Base-by-base conservation (phyloP, 2,797 vertebrate genomes). In the Sylvia borin region DNA sequence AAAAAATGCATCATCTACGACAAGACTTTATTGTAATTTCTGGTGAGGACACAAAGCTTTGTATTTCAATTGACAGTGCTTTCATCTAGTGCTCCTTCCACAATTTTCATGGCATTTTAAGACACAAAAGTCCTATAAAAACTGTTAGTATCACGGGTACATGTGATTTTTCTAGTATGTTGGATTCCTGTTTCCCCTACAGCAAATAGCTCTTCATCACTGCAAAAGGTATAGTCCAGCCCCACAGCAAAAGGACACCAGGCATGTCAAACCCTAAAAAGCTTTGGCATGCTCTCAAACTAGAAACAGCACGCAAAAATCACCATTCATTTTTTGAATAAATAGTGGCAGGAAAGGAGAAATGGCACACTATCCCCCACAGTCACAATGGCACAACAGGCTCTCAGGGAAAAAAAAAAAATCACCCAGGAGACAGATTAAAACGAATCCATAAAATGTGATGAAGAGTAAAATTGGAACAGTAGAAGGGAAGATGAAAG, bases 401-500 rank as follows among this genome's bases (percentile, higher is more conserved):
- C 29, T 67, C 76, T 42, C 19, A 25, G 22, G 25, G 27, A 86
- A 76, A n/a, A 85, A 75, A 65, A 86, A 82, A 8, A 1, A 2
- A 53, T 67, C 57, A 60, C 65, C 50, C 92, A 86, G 38, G 68
- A 84, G 65, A 51, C 65, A 95, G 57, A 90, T 74, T 80, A 64
- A 93, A 85, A 88, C 74, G 51, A 90, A 80, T 19, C 65, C 57
- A 36, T 42, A 83, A 73, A 66, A 64, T 29, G 42, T 43, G 84
- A 87, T n/a, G 34, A 86, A 84, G 50, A 76, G 19, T 62, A 80
- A 89, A 96, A 92, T 2, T 85, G 64, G 67, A 85, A 40, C 64
- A 87, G 68, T 11, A 67, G 48, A 70, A 75, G 19, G 34, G 27
- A 88, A 88, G 43, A 94, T 82, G 47, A 74, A 96, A 96, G 66